Evolutionary conservation across 2,888 invertebrate genomes (phyloP).

Genomic region (Lycophotia porphyrea): DNA sequence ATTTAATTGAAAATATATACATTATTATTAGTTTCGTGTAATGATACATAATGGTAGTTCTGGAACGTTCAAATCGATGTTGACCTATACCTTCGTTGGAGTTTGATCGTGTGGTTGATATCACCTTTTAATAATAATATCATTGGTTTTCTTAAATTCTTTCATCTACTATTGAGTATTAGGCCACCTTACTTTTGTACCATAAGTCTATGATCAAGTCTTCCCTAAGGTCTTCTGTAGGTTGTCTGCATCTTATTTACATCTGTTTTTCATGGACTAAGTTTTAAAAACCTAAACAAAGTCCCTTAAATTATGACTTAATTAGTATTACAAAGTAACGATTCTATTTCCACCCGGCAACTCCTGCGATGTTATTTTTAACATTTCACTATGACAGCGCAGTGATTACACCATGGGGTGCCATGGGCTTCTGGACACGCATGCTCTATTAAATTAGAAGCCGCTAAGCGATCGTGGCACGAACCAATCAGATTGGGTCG

Average conservation of each 20-base stretch:
- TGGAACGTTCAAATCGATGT: too few species aligned
- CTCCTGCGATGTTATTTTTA: conserved; percentile 55
- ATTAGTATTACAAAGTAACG: conserved; percentile 8
- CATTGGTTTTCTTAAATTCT: too few species aligned
- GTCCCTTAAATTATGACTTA: not conserved
- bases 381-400: conserved; percentile 43
- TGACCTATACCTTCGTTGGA: too few species aligned
- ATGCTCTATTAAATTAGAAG: conserved; percentile 71
- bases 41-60: too few species aligned
- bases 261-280: not conserved
- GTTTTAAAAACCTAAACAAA: not conserved
- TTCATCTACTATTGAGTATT: too few species aligned
- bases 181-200: not conserved
- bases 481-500: conserved; percentile 69
- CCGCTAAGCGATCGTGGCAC: conserved; percentile 78
- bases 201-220: not conserved
- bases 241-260: too few species aligned
- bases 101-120: too few species aligned
- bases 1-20: not conserved
- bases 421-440: conserved; percentile 70
- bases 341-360: conserved; percentile 30
- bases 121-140: too few species aligned
- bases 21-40: not conserved
- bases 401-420: conserved; percentile 53
- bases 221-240: too few species aligned